Evolutionary conservation across 1,140 invertebrate species (phyloP).

Genomic region (Nixonia krombeini): DNA sequence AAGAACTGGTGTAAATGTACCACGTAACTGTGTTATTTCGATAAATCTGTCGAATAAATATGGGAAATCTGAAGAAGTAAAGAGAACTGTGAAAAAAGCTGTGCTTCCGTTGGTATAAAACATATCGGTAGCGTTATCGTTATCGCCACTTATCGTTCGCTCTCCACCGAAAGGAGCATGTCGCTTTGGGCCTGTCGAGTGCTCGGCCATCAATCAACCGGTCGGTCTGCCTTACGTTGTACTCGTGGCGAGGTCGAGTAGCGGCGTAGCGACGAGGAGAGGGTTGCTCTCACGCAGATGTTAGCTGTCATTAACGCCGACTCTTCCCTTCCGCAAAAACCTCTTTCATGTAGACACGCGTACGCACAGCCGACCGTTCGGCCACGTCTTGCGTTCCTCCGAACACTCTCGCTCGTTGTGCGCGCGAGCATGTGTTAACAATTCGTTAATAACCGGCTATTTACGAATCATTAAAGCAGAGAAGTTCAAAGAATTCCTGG

Average conservation of each 20-base stretch:
- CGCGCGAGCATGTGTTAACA: slow-evolving; percentile 44
- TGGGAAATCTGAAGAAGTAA: too few relatives aligned
- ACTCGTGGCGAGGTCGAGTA: neutral
- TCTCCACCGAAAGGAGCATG: slow-evolving; percentile 18
- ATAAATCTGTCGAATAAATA: too few relatives aligned
- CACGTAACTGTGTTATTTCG: too few relatives aligned
- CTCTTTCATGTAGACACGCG: slow-evolving; percentile 1
- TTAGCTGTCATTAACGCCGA: slow-evolving; percentile 39
- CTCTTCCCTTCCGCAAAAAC: slow-evolving; percentile 14
- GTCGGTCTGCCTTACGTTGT: neutral
- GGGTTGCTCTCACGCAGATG: slow-evolving; percentile 46
- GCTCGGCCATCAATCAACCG: slow-evolving; percentile 43
- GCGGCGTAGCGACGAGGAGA: too few relatives aligned
- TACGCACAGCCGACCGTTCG: too few relatives aligned
- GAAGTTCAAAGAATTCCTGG: slow-evolving; percentile 35
- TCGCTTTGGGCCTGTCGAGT: slow-evolving; percentile 15
- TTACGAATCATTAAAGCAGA: slow-evolving; percentile 37
- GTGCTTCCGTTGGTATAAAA: too few relatives aligned
- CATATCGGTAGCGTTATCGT: too few relatives aligned
- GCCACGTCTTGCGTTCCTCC: too few relatives aligned
- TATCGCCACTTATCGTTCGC: too few relatives aligned
- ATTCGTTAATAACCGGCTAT: slow-evolving; percentile 38
- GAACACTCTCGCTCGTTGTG: too few relatives aligned
- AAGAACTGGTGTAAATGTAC: too few relatives aligned
- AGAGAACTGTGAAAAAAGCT: too few relatives aligned